Evolutionary conservation across 1,140 invertebrate genomes (phyloP).

Genomic region (Drosophila parvula): DNA sequence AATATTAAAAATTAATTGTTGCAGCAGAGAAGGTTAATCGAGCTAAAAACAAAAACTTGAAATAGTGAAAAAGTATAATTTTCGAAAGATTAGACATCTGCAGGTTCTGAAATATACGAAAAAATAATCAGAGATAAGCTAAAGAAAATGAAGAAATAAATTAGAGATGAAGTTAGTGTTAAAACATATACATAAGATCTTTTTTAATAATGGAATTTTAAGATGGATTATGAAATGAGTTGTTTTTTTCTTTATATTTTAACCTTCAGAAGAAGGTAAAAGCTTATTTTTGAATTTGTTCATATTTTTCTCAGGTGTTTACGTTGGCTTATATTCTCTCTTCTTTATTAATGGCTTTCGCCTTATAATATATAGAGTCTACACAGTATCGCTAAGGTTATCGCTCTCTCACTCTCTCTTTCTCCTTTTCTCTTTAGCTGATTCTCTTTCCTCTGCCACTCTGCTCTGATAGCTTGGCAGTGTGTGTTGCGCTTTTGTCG

Average conservation of each 20-base stretch:
- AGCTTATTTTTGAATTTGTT: background rate
- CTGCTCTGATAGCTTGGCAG: background rate
- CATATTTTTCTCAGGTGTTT: background rate
- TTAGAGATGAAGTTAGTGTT: background rate
- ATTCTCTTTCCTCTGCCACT: background rate
- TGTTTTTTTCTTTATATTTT: background rate
- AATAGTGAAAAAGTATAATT: background rate
- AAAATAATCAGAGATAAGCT: background rate
- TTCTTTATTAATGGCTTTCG: background rate
- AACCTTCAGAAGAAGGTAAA: background rate
- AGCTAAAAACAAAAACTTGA: background rate
- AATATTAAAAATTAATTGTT: conserved; percentile 68
- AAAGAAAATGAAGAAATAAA: background rate
- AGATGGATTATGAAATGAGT: too few species aligned
- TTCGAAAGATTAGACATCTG: background rate
- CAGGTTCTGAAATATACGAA: background rate
- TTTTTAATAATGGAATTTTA: too few species aligned
- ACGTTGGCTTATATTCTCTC: background rate
- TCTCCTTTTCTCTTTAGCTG: too few species aligned
- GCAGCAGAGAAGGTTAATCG: conserved; percentile 14
- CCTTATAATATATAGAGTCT: background rate
- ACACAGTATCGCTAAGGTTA: background rate
- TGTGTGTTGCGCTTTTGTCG: conserved; percentile 8
- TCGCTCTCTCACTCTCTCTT: background rate
- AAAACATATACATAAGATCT: too few species aligned